phyloP scores from a whole-genome alignment of 2,113 vertebrate species.

The Picathartes gymnocephalus region DNA sequence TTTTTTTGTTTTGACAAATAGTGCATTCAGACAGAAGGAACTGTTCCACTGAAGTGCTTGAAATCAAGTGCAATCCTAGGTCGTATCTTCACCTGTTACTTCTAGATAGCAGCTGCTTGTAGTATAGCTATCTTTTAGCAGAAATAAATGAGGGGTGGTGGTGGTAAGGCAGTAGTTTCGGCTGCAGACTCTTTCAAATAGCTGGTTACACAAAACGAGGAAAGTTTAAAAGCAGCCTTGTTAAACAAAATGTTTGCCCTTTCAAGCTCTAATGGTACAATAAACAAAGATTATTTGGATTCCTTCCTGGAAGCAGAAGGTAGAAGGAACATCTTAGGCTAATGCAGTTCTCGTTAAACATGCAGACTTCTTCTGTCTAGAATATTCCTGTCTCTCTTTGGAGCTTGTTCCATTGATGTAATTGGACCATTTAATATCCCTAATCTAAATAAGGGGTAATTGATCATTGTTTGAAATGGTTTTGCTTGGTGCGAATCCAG shows the following conservation, averaged over 20 bases:
- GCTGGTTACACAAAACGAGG: background rate
- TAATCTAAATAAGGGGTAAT: background rate
- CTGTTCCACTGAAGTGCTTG: background rate
- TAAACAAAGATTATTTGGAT: conserved; percentile 13
- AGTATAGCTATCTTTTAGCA: background rate
- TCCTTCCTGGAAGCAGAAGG: background rate
- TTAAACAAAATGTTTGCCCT: conserved; percentile 27
- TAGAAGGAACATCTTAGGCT: background rate
- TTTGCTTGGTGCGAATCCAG: background rate
- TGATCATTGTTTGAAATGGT: background rate
- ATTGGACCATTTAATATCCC: background rate
- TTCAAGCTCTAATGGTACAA: background rate
- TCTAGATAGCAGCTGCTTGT: background rate
- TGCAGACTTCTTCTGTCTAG: background rate
- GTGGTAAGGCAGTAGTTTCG: background rate
- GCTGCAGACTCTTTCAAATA: background rate
- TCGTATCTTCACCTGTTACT: background rate
- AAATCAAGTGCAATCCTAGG: background rate
- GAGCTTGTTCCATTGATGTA: background rate
- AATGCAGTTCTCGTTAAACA: background rate
- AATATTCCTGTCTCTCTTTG: background rate
- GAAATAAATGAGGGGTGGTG: background rate
- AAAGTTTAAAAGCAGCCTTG: background rate
- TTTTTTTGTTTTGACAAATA: background rate
- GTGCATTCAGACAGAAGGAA: background rate